Evolutionary conservation across 2,113 vertebrate species (phyloP).

Genomic region (Athene noctua): DNA sequence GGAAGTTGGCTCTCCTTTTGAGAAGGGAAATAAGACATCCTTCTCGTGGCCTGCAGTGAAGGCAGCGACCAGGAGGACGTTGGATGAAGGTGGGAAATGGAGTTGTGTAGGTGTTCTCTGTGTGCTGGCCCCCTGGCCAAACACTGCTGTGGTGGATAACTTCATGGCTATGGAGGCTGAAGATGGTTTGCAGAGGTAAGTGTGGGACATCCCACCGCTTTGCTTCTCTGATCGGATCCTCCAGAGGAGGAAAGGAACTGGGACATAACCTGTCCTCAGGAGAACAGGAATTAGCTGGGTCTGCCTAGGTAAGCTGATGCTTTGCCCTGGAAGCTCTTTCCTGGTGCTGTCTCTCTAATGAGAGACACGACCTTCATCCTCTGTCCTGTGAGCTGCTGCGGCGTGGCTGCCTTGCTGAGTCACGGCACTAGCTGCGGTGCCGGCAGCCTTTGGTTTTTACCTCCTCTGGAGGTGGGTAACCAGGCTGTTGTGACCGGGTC

Average conservation of each 20-base stretch:
- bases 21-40: not conserved
- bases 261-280: fast-evolving
- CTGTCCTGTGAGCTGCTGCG: not conserved
- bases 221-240: not conserved
- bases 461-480: not conserved
- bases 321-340: not conserved
- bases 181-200: not conserved
- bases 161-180: fast-evolving
- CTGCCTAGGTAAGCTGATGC: fast-evolving
- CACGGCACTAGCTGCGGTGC: not conserved
- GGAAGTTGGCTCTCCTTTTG: not conserved
- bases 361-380: not conserved
- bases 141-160: not conserved
- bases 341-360: not conserved
- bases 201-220: not conserved
- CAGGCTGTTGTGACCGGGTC: not conserved
- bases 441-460: not conserved
- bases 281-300: not conserved
- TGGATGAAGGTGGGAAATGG: not conserved
- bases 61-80: not conserved
- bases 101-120: too few relatives aligned
- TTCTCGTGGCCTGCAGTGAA: not conserved
- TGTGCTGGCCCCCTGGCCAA: not conserved
- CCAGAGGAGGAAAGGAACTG: not conserved
- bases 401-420: not conserved